A percentile compares a stretch with the other conserved stretches of the same genome.
Conservation (phyloP, 1,140 invertebrate genomes). For the Drosophila sturtevanti region DNA sequence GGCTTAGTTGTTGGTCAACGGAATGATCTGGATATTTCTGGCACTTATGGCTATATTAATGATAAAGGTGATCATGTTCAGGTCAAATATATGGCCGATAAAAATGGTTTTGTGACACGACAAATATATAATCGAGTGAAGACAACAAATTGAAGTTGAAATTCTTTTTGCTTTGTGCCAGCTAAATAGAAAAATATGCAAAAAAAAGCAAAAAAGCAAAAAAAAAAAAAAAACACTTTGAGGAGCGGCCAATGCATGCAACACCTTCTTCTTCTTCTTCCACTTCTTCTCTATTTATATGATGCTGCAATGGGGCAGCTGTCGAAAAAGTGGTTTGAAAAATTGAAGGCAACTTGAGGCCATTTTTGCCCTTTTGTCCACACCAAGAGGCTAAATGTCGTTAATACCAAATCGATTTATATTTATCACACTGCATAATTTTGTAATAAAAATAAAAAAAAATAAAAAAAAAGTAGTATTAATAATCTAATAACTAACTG, state of each 20-base stretch:
- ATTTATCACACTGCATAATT: constrained; percentile 46
- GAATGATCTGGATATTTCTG: constrained; percentile 72
- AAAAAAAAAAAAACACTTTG: neutral
- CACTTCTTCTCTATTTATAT: constrained; percentile 38
- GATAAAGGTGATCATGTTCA: constrained; percentile 87
- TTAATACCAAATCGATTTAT: constrained; percentile 35
- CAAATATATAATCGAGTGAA: constrained; percentile 83
- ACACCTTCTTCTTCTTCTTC: constrained; percentile 13
- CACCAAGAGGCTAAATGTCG: constrained; percentile 50
- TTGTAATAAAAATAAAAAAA: constrained; percentile 21
- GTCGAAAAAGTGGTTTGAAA: constrained; percentile 8
- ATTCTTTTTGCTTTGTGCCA: constrained; percentile 17
- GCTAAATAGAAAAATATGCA: constrained; percentile 16
- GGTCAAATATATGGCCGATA: constrained; percentile 87
- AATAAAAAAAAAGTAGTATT: too few relatives aligned
- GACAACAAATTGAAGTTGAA: constrained; percentile 21
- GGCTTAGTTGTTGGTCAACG: constrained; percentile 53
- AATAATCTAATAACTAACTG: neutral
- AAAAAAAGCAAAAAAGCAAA: constrained; percentile 2
- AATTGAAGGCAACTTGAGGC: constrained; percentile 15
- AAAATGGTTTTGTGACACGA: constrained; percentile 87
- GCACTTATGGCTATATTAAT: constrained; percentile 85
- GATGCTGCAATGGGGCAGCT: constrained; percentile 1
- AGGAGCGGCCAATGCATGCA: constrained; percentile 1
- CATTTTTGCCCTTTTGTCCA: constrained; percentile 54